Evolutionary conservation across 2,888 invertebrate genomes (phyloP).

Genomic region (Odontocolon sp.): DNA sequence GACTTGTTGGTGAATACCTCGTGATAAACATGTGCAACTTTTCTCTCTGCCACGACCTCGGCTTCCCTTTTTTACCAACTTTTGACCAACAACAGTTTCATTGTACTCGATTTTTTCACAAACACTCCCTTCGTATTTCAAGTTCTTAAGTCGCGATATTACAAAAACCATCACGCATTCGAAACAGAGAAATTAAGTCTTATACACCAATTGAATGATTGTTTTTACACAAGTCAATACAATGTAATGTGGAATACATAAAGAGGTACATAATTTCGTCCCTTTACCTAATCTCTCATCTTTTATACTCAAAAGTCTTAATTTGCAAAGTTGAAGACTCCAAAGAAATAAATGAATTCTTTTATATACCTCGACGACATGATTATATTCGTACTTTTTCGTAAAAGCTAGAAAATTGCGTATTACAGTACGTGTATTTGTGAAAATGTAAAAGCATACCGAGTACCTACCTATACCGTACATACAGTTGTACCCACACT

Average conservation of each 20-base stretch:
- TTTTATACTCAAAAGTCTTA: no score
- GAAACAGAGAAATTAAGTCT: no score
- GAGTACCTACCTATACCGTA: no score
- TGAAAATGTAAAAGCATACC: no score
- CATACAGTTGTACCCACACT: neutral
- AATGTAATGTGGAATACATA: no score
- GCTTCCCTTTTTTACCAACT: slow-evolving; percentile 48
- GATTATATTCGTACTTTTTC: neutral
- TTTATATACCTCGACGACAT: neutral
- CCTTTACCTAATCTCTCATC: no score
- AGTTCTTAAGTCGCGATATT: neutral
- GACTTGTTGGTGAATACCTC: slow-evolving; percentile 18
- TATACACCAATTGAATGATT: no score
- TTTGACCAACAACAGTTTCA: slow-evolving; percentile 70
- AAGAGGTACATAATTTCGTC: no score
- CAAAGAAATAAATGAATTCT: neutral
- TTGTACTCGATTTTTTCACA: slow-evolving; percentile 60
- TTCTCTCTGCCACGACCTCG: slow-evolving; percentile 43
- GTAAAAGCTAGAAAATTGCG: neutral
- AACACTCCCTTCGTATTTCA: neutral
- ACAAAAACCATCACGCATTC: no score
- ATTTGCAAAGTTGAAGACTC: no score
- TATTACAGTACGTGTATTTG: neutral
- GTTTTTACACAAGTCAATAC: no score
- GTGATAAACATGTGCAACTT: slow-evolving; percentile 66